Base-by-base conservation (phyloP, 2,888 invertebrate species). In the Theretra japonica region DNA sequence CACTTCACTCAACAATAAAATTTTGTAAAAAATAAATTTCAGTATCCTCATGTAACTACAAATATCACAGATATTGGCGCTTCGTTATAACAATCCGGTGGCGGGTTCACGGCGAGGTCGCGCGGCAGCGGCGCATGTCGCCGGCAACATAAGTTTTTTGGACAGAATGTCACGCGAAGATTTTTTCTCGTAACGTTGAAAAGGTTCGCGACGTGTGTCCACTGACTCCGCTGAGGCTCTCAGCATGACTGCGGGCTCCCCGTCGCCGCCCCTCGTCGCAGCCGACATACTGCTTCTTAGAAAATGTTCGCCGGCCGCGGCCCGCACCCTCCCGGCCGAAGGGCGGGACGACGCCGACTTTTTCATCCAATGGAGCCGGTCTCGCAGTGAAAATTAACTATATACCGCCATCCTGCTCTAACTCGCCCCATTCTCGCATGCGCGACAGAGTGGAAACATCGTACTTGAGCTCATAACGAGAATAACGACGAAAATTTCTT, bases 231-330 rank as follows among this genome's bases (percentile, higher is more conserved):
- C 93, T 90, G 94, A 94, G 91, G 84, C 80, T 90, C 94, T 90
- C 94, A 94, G 94, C 94, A 94, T 94, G 94, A 94, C 94, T 94
- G 94, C 92, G 90, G 87, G 91, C 92, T 91, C 94, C 94, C 93
- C 93, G 91, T 88, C 89, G 93, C 87, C 93, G 92, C 93, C 93
- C 93, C 93, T 92, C 88, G 88, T 81, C 79, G 84, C 87, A 86
- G 85, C 91, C 90, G 93, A 91, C 92, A 92, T 93, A 90, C 92
- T 91, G 90, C 90, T 92, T 90, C 93, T 91, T 90, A 88, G 87
- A 88, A 91, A 90, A 90, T 88, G 88, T 89, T 88, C 84, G 87
- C 78, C 83, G 83, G 79, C 82, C 78, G 83, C 82, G 83, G 82
- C 91, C 91, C 89, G 82, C 75, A 76, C 84, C 81, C 82, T 79